phyloP scores from a whole-genome alignment of 2,797 vertebrate species.

The Sebastes umbrosus region DNA sequence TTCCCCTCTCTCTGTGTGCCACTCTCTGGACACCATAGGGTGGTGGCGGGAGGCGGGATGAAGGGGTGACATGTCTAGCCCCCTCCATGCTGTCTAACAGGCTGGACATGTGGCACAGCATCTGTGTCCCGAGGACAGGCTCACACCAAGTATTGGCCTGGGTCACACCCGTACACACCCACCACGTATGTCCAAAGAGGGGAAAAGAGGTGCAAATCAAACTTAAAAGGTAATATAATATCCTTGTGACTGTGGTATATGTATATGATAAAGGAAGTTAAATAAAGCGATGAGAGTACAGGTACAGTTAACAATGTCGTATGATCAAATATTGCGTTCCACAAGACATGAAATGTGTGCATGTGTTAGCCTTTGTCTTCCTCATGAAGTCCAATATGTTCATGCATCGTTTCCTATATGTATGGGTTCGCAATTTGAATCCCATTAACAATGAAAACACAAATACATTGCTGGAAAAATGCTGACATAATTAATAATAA shows the following conservation, averaged over 20 bases:
- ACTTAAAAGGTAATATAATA: background rate
- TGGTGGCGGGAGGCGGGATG: constrained; percentile 41
- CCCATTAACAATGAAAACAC: background rate
- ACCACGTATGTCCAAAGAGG: background rate
- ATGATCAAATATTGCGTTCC: background rate
- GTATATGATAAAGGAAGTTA: background rate
- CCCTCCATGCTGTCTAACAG: constrained; percentile 73
- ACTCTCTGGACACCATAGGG: constrained; percentile 63
- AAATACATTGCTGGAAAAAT: background rate
- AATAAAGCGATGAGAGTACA: background rate
- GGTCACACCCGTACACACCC: background rate
- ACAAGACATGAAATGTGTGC: background rate
- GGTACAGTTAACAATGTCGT: background rate
- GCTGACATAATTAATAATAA: background rate
- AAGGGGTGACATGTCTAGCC: constrained; percentile 59
- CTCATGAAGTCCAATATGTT: background rate
- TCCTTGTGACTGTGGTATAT: background rate
- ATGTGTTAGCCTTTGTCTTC: background rate
- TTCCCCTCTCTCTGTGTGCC: constrained; percentile 56
- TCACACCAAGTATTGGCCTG: constrained; percentile 14
- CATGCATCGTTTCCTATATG: background rate
- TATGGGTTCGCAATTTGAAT: background rate
- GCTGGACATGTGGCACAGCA: constrained; percentile 79
- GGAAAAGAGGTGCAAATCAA: background rate
- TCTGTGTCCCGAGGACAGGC: constrained; percentile 67